Evolutionary conservation across 2,888 invertebrate genomes (phyloP), one percentile per base, ranked within the genome.

Genomic region (Napeogenes inachia): DNA sequence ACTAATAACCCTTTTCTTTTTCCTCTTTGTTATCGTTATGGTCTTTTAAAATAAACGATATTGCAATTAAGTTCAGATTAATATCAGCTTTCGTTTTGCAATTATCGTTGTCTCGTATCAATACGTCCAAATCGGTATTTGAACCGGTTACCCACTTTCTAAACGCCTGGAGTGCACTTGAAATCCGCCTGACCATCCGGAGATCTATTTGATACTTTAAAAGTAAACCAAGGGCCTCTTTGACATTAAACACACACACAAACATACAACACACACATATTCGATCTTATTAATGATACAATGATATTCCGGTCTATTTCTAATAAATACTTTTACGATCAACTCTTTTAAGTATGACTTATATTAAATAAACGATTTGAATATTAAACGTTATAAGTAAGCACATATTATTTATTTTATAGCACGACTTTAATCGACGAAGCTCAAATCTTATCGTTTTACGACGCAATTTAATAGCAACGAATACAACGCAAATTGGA

Each of bases 101-200:
- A 53, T 60, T 60, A 57, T 63, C 50, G 42, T 30, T 35, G 35
- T 54, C 46, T 63, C 58, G 53, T 65, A 60, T 64, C 59, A 47
- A 64, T 64, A 59, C 64, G 66, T 56, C 47, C 62, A 54, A 60
- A 60, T 57, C 60, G 68, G 69, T 66, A 68, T 69, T 69, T 68
- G 70, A 68, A 64, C 68, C 50, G 66, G 69, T 70, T 64, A 70
- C 67, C 69, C 61, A 68, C 70, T 70, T 70, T 68, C 68, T 68
- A 69, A 66, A 66, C 59, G 58, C 60, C 56, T 59, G 55, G 54
- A 50, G 47, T 60, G 65, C 56, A 61, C 59, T 61, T 56, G 58
- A 57, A 57, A 42, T 53, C 38, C 53, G 45, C 53, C 45, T 30
- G 60, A 53, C 8, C 60, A 57, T 60, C 45, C 45, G 45, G 58